Percentiles rank a stretch among this genome's conserved stretches.
Evolutionary conservation across 2,113 vertebrate species (phyloP).

Genomic region (Amphilophus citrinellus): DNA sequence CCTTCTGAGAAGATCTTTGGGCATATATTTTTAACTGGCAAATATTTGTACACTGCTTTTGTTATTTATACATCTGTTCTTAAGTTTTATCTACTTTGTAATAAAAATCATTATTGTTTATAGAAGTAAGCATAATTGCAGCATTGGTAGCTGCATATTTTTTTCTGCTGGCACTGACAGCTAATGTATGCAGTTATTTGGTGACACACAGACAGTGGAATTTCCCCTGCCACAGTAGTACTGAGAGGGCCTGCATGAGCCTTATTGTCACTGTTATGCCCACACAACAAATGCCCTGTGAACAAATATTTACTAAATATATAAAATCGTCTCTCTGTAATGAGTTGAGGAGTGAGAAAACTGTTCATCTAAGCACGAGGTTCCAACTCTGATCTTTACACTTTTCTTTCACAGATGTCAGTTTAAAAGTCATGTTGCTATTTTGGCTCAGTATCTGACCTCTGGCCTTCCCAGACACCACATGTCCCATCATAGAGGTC

Average conservation of each 20-base stretch:
- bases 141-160: background rate
- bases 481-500: conserved; percentile 12
- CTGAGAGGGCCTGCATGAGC: background rate
- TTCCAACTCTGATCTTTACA: conserved; percentile 75
- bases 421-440: conserved; percentile 89
- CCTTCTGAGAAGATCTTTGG: background rate
- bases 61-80: background rate
- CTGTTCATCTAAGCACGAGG: background rate
- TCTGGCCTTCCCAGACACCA: conserved; percentile 77
- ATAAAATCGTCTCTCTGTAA: background rate
- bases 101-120: background rate
- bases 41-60: background rate
- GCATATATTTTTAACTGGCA: background rate
- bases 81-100: background rate
- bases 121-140: background rate
- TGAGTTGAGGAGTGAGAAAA: background rate
- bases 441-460: conserved; percentile 81
- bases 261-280: background rate
- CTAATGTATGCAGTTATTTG: background rate
- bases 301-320: conserved; percentile 7
- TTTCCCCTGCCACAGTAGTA: background rate
- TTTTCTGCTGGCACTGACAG: background rate
- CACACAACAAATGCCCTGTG: background rate
- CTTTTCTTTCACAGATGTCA: conserved; percentile 73
- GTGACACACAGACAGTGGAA: background rate